Base-by-base conservation (phyloP, 2,797 vertebrate species). In the Cetoscarus ocellatus region DNA sequence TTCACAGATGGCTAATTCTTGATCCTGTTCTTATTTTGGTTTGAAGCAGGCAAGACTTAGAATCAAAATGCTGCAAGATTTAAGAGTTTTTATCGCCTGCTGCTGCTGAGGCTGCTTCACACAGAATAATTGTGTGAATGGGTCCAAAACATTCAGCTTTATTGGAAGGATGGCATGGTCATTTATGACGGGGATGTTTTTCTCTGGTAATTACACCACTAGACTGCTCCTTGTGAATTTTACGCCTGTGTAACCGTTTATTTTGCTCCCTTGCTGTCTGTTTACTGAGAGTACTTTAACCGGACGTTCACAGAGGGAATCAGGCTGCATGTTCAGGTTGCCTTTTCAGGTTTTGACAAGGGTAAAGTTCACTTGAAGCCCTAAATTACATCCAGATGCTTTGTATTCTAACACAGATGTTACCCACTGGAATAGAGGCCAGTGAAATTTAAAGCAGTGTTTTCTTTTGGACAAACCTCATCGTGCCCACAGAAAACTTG, bases 391-490 rank as follows among this genome's bases (percentile, higher is more conserved):
- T 52, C 77, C 90, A 93, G 83, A 83, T 88, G 76, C 45, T 76
- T 54, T 52, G 43, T 56, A 56, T 82, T 86, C 53, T 9, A 39
- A 67, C 89, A 88, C 89, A 90, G 81, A 89, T 85, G 82, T 72
- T 70, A 53, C 67, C 62, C 62, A 47, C 40, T 0, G 39, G 70
- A 79, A 74, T 50, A 75, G 49, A 76, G 61, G 73, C 56, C 77
- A 83, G 68, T 74, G 82, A 86, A 86, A 89, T 73, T 66, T 64
- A 86, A 89, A 75, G 76, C 85, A 58, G 54, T 70, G 82, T 87
- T 91, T 90, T 88, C 66, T 75, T 88, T 87, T 50, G 68, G 82
- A 75, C 70, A 67, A 88, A 86, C 70, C 61, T 84, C 56, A 69
- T 63, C 48, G 78, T 86, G 76, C 83, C 79, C 77, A 67, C 76